A percentile compares a stretch with the other conserved stretches of the same genome.
phyloP scores from a whole-genome alignment of 2,888 invertebrate species.

The Penaeus monodon region DNA sequence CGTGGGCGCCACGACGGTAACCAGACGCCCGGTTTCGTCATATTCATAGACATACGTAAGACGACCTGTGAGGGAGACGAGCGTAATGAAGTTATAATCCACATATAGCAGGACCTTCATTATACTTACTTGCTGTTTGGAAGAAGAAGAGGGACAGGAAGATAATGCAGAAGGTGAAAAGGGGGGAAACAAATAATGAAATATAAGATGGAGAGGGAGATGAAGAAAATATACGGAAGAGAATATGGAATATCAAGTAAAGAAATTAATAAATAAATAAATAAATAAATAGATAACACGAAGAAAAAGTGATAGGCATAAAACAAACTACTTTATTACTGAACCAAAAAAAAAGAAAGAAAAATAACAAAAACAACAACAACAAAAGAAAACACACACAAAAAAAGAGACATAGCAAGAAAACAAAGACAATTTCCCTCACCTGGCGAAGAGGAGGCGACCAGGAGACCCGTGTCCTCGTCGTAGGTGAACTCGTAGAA shows the following conservation, averaged over 20 bases:
- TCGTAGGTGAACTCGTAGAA: slow-evolving; percentile 90
- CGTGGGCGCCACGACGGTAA: slow-evolving; percentile 88
- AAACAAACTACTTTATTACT: no score
- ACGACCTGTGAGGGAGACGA: slow-evolving; percentile 72
- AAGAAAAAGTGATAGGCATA: background rate
- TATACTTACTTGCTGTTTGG: no score
- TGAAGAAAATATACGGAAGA: background rate
- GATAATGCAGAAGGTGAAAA: background rate
- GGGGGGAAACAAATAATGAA: background rate
- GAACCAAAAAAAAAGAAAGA: no score
- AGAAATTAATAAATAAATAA: background rate
- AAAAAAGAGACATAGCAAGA: no score
- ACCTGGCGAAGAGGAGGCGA: slow-evolving; percentile 67
- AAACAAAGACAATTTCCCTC: slow-evolving; percentile 40
- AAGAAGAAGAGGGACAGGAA: background rate
- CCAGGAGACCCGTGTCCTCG: slow-evolving; percentile 85
- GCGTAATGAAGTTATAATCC: no score
- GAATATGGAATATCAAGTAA: background rate
- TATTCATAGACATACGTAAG: slow-evolving; percentile 83
- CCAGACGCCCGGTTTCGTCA: slow-evolving; percentile 88
- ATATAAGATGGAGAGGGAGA: background rate
- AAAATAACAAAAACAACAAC: no score
- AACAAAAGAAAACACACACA: no score
- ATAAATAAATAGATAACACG: background rate
- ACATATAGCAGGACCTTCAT: no score